A percentile compares a stretch with the other conserved stretches of the same genome.
Evolutionary conservation across 1,140 invertebrate species (phyloP).

Genomic region (Eriocheir sinensis): DNA sequence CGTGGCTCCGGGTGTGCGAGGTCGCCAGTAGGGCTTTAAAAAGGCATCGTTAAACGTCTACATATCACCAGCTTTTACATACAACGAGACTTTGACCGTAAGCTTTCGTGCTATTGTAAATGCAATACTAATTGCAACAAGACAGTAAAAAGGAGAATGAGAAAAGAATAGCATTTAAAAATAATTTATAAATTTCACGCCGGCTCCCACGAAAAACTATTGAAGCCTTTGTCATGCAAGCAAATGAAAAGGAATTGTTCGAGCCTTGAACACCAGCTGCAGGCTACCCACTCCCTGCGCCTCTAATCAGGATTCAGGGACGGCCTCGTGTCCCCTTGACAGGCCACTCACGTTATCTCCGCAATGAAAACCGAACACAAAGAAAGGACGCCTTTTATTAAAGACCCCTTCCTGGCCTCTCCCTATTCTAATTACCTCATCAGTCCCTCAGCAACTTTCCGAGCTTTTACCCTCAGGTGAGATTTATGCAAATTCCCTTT

Average conservation of each 20-base stretch:
- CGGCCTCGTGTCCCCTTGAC: neutral
- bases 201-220: neutral
- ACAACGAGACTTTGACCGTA: too few relatives aligned
- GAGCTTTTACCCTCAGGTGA: neutral
- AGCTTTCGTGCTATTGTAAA: neutral
- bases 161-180: constrained; percentile 10
- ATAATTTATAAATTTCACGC: neutral
- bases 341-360: neutral
- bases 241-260: neutral
- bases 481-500: constrained; percentile 7
- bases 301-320: neutral
- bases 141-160: neutral
- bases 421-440: constrained; percentile 13
- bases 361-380: neutral
- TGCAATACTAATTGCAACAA: neutral
- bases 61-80: neutral
- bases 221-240: neutral
- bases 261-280: neutral
- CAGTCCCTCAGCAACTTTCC: neutral
- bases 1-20: neutral
- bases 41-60: neutral
- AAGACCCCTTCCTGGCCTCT: neutral
- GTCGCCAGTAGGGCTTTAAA: neutral
- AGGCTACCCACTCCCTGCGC: neutral
- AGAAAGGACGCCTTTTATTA: neutral